Evolutionary conservation across 2,797 vertebrate genomes (phyloP), one percentile per base, ranked within the genome.

Genomic region (Chaetodon trifasciatus): DNA sequence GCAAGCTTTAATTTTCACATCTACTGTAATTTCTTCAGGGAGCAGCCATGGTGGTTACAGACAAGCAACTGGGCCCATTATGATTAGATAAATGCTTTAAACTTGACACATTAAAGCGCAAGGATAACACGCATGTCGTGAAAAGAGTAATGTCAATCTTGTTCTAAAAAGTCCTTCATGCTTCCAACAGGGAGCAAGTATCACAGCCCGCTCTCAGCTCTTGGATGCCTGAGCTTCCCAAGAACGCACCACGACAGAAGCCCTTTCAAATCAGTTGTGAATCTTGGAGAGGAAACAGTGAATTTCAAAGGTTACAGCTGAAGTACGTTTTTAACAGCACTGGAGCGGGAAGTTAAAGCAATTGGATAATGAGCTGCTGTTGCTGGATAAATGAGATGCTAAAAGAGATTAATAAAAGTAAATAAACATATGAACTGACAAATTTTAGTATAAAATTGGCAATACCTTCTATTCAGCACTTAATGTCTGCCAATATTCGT

Each of bases 1-100:
- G 21, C 9, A 6, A 46, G 40, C 70, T 77, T 72, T 61, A 35
- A 83, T 78, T 52, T 86, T 82, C 55, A 63, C 23, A 49, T 44
- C 58, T 58, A 42, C 56, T 53, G 17, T 57, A 84, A 78, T 57
- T 71, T 64, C 81, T 84, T 87, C 68, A 82, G 76, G 74, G 64
- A 78, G 52, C 73, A 71, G 74, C 28, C 39, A 3, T 4, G 8
- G 40, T 5, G 47, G 65, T 49, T 40, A 77, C 60, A 83, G 57
- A 66, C 24, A 49, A 81, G 49, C 46, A 66, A 32, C 35, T 35
- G 11, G 52, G 49, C 50, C 60, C 35, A 46, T 53, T 57, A 39
- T 50, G 58, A 69, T 60, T 47, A 70, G 39, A 78, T 44, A 52
- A 70, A 74, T 49, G 50, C 53, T 84, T 78, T 63, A 57, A 60